phyloP scores from a whole-genome alignment of 2,113 vertebrate species.

The Phrynosoma platyrhinos region DNA sequence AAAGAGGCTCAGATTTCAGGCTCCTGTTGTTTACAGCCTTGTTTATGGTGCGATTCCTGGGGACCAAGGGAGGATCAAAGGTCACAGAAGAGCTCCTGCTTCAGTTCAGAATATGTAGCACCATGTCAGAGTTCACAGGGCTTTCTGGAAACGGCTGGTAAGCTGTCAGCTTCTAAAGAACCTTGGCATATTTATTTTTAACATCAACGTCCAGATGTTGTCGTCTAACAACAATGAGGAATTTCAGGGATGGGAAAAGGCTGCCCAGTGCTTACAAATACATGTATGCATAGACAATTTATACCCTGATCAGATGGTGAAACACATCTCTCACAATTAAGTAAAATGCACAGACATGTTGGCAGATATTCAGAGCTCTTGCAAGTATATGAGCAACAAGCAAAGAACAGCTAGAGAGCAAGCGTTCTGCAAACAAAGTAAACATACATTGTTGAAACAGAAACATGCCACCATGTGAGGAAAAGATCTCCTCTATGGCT shows the following conservation, averaged over 20 bases:
- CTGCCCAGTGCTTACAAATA: background rate
- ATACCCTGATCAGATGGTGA: background rate
- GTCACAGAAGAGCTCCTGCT: background rate
- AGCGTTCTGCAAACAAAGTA: background rate
- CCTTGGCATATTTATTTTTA: background rate
- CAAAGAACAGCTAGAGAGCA: background rate
- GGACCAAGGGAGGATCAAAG: background rate
- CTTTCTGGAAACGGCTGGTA: background rate
- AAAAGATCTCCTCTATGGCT: background rate
- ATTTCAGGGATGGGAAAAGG: background rate
- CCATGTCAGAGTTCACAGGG: background rate
- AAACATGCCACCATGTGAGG: background rate
- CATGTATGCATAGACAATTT: no score
- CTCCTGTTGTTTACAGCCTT: no score
- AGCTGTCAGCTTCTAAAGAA: background rate
- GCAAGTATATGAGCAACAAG: background rate
- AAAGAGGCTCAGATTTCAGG: background rate
- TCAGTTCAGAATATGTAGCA: no score
- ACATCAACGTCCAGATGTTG: background rate
- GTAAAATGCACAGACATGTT: background rate
- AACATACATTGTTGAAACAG: background rate
- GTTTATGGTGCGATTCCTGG: background rate
- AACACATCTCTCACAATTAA: background rate
- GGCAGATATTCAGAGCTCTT: background rate
- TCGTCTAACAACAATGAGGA: background rate